Evolutionary conservation across 2,113 vertebrate genomes (phyloP).

Genomic region (Oceanodroma tethys): DNA sequence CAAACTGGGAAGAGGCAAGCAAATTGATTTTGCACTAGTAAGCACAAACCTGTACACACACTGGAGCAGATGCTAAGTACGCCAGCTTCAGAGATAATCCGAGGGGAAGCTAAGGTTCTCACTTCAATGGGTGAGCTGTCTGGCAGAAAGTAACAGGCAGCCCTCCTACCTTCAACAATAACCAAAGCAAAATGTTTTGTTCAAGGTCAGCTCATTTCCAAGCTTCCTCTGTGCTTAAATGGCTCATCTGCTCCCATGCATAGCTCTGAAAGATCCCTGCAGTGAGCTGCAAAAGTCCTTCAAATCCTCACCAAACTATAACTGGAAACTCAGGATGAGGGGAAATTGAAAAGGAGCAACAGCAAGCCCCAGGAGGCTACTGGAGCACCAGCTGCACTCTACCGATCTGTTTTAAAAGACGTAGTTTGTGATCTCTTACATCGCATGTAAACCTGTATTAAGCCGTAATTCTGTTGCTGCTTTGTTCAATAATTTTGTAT

Average conservation of each 20-base stretch:
- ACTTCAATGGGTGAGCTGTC: neutral
- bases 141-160: neutral
- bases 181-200: slow-evolving; percentile 39
- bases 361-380: neutral
- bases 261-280: slow-evolving; percentile 20
- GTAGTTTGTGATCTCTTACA: neutral
- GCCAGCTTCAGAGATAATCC: neutral
- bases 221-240: neutral
- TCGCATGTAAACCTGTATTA: neutral
- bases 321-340: neutral
- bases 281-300: slow-evolving; percentile 21
- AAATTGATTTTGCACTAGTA: neutral
- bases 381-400: neutral
- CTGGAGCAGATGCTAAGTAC: neutral
- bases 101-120: neutral
- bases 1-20: neutral
- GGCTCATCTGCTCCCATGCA: slow-evolving; percentile 6
- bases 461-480: neutral
- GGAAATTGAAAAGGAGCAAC: slow-evolving; percentile 23
- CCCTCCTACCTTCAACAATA: neutral
- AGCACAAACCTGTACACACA: neutral
- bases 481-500: neutral
- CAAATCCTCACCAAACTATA: slow-evolving; percentile 28
- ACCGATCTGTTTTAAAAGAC: neutral
- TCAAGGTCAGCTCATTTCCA: slow-evolving; percentile 47